phyloP scores from a whole-genome alignment of 1,140 invertebrate genomes.

The Eumeta japonica region DNA sequence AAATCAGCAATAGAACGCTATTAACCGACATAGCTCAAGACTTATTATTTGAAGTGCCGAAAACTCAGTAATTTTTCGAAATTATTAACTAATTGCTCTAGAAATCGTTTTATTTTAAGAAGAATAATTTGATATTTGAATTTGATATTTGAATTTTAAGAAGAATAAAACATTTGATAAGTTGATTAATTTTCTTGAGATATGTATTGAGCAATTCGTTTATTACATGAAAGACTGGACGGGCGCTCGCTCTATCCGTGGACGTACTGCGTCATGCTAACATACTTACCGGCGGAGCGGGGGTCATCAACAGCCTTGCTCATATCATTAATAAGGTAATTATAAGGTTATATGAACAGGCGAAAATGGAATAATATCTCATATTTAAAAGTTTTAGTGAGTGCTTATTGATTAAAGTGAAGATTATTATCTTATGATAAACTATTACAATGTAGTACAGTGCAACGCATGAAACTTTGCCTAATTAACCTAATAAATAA shows the following conservation, averaged over 20 bases:
- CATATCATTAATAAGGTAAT: constrained; percentile 40
- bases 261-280: constrained; percentile 42
- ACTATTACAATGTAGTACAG: too few species aligned
- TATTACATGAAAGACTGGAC: too few species aligned
- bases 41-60: too few species aligned
- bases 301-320: constrained; percentile 36
- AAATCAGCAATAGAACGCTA: too few species aligned
- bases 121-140: neutral
- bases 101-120: neutral
- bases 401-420: too few species aligned
- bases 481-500: too few species aligned
- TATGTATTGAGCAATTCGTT: neutral
- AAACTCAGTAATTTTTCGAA: too few species aligned
- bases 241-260: constrained; percentile 33
- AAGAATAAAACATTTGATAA: neutral
- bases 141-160: neutral
- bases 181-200: neutral
- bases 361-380: too few species aligned
- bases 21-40: too few species aligned
- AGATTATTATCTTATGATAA: too few species aligned
- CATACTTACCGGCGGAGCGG: constrained; percentile 37
- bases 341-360: neutral
- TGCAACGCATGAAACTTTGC: constrained; percentile 1
- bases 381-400: too few species aligned
- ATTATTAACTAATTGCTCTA: too few species aligned